phyloP scores from a whole-genome alignment of 2,888 invertebrate genomes.

The Cephus sareptanus region DNA sequence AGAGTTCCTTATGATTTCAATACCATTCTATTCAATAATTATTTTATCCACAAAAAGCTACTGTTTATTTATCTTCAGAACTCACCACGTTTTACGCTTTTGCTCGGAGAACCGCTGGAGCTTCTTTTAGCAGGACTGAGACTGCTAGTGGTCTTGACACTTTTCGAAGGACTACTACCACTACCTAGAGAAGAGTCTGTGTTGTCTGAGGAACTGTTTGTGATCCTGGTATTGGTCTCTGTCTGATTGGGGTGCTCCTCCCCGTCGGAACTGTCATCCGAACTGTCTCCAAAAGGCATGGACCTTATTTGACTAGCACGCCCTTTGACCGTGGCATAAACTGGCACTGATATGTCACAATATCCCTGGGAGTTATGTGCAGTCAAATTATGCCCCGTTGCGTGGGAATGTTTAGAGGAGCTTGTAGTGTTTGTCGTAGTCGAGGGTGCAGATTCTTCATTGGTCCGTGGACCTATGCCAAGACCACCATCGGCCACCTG shows the following conservation, averaged over 20 bases:
- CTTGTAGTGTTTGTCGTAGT: constrained; percentile 54
- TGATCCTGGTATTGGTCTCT: constrained; percentile 68
- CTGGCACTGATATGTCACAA: constrained; percentile 92
- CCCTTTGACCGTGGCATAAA: constrained; percentile 94
- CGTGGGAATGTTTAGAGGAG: constrained; percentile 63
- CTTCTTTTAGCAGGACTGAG: constrained; percentile 86
- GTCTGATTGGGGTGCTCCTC: constrained; percentile 75
- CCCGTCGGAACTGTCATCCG: constrained; percentile 94
- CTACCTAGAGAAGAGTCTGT: constrained; percentile 75
- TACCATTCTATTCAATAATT: neutral
- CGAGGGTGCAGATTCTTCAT: constrained; percentile 59
- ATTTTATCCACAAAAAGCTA: neutral
- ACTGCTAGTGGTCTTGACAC: constrained; percentile 87
- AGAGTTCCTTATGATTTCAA: neutral
- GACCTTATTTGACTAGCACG: constrained; percentile 95
- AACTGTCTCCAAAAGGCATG: constrained; percentile 95
- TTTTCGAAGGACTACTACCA: constrained; percentile 86
- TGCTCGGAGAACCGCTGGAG: constrained; percentile 84
- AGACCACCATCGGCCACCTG: constrained; percentile 64
- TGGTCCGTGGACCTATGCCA: constrained; percentile 60
- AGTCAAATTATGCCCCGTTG: constrained; percentile 60
- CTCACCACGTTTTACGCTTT: constrained; percentile 84
- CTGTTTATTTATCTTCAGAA: constrained; percentile 20
- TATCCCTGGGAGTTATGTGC: constrained; percentile 78
- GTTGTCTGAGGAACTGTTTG: constrained; percentile 68